Evolutionary conservation across 2,797 vertebrate species (phyloP).

Genomic region (Semaprochilodus insignis): DNA sequence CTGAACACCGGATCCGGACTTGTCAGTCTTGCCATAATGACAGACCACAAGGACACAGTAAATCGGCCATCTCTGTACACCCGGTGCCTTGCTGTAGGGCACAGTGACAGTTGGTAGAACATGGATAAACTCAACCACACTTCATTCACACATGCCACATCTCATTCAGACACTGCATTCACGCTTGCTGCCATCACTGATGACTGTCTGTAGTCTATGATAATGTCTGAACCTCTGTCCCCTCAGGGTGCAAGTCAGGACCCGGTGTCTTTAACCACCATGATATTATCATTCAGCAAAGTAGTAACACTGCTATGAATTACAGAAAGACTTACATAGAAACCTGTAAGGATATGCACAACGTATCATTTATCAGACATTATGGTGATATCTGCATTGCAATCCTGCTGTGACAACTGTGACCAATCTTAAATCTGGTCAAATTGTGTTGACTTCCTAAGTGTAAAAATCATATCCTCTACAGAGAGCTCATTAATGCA

Average conservation of each 20-base stretch:
- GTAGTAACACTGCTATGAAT: background rate
- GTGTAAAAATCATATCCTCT: no score
- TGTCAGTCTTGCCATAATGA: background rate
- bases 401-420: background rate
- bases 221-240: slow-evolving; percentile 5
- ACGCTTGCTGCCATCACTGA: background rate
- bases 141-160: slow-evolving; percentile 2
- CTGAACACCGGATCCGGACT: no score
- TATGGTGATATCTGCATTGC: no score
- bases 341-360: background rate
- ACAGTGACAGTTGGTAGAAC: background rate
- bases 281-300: background rate
- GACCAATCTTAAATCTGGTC: no score
- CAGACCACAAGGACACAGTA: background rate
- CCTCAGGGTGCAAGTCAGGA: slow-evolving; percentile 8
- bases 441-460: no score
- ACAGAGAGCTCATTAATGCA: no score
- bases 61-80: no score
- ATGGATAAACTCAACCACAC: background rate
- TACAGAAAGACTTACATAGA: background rate
- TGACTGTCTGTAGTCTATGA: background rate
- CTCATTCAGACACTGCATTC: background rate
- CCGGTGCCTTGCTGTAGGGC: background rate
- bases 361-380: no score
- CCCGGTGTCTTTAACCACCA: background rate